Conservation (phyloP, 2,113 vertebrate genomes). For the Thunnus maccoyii region DNA sequence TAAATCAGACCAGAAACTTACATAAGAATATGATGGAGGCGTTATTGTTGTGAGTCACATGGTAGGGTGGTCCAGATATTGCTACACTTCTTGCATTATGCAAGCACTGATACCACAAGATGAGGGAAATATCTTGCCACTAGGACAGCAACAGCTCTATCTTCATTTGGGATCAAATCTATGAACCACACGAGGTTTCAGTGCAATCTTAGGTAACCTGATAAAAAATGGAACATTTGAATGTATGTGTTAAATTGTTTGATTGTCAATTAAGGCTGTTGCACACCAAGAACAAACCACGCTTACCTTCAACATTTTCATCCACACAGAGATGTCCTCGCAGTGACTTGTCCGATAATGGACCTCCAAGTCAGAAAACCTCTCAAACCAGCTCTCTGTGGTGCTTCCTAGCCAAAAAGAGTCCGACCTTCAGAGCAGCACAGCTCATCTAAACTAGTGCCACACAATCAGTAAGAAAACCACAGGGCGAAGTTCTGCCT, state of each 20-base stretch:
- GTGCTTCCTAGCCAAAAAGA: neutral
- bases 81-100: conserved; percentile 72
- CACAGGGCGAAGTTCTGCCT: neutral
- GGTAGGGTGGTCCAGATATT: conserved; percentile 62
- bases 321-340: conserved; percentile 12
- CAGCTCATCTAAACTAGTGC: neutral
- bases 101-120: conserved; percentile 63
- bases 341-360: neutral
- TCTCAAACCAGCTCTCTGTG: neutral
- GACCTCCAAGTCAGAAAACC: neutral
- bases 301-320: conserved; percentile 56
- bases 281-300: neutral
- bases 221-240: neutral
- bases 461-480: neutral
- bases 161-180: neutral
- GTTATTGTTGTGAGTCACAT: conserved; percentile 76
- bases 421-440: neutral
- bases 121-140: conserved; percentile 1
- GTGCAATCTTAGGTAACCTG: neutral
- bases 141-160: neutral
- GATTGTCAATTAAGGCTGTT: neutral
- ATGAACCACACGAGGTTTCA: neutral
- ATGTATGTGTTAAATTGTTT: neutral
- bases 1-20: conserved; percentile 69
- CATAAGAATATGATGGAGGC: conserved; percentile 77